Conservation (phyloP, 2,113 vertebrate genomes). For the Hirundichthys speculiger region DNA sequence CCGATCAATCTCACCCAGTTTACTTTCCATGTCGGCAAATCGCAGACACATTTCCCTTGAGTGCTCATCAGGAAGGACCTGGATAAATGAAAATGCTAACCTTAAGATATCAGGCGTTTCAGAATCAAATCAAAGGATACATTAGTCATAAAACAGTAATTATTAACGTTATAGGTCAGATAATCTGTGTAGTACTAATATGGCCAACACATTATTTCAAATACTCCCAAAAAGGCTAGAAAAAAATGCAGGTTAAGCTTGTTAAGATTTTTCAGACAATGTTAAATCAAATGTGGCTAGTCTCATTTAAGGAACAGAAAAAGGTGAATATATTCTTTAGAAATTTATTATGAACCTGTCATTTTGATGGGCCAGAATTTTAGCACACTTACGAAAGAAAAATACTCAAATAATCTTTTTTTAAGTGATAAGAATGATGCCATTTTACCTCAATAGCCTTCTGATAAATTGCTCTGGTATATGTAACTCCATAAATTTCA, state of each 20-base stretch:
- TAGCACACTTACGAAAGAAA: neutral
- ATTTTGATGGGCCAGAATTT: neutral
- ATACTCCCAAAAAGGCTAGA: neutral
- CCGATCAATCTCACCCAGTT: slow-evolving; percentile 92
- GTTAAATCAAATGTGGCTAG: no score
- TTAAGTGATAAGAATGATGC: neutral
- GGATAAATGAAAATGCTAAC: neutral
- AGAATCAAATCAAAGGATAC: neutral
- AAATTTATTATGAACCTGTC: neutral
- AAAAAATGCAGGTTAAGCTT: neutral
- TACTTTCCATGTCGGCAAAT: slow-evolving; percentile 95
- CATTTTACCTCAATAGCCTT: slow-evolving; percentile 88
- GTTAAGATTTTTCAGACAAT: no score
- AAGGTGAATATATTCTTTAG: neutral
- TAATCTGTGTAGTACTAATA: no score
- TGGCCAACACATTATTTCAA: neutral
- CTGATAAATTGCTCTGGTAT: slow-evolving; percentile 92
- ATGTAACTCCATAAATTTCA: slow-evolving; percentile 93
- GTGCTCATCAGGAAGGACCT: slow-evolving; percentile 91
- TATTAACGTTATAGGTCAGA: no score
- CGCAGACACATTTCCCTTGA: slow-evolving; percentile 92
- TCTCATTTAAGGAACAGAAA: no score
- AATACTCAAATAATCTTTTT: neutral
- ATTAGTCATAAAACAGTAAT: no score
- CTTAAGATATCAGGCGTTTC: neutral